These are phyloP conservation scores for Phaethon lepturus DNA, from an alignment of 2,113 vertebrate genomes.

Conservation along the genomic window DNA sequence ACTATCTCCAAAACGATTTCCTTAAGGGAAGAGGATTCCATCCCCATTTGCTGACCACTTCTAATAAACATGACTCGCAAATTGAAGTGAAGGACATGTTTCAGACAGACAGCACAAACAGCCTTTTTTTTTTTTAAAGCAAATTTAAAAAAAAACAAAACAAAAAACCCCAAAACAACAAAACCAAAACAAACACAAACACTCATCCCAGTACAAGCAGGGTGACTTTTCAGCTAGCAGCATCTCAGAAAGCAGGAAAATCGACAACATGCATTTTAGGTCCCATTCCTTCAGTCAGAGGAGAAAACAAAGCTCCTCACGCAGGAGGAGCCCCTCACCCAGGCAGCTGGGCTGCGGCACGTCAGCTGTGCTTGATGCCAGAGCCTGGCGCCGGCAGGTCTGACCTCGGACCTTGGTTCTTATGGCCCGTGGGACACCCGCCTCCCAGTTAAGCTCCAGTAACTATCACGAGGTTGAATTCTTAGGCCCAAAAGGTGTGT, in stretches of 20 bases:
- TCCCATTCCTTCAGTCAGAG: too few relatives aligned
- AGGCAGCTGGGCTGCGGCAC: fast-evolving
- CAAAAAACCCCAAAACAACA: too few relatives aligned
- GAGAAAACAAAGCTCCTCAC: neutral
- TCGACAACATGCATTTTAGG: fast-evolving
- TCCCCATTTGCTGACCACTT: neutral
- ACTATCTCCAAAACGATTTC: neutral
- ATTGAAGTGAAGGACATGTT: neutral
- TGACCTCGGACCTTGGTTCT: neutral
- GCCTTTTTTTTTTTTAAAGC: neutral
- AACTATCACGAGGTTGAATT: neutral
- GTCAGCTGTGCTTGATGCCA: neutral
- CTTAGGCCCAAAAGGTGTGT: neutral
- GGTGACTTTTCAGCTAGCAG: neutral
- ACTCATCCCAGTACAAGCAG: too few relatives aligned
- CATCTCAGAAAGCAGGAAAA: neutral
- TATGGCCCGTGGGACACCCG: fast-evolving
- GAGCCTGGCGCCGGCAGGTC: neutral
- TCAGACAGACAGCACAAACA: neutral
- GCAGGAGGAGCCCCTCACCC: neutral
- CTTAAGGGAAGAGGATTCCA: neutral
- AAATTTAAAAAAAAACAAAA: neutral
- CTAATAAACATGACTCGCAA: neutral
- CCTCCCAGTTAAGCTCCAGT: neutral
- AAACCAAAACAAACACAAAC: neutral